Base-by-base conservation (phyloP, 1,140 invertebrate genomes). In the Drosophila trapezifrons region DNA sequence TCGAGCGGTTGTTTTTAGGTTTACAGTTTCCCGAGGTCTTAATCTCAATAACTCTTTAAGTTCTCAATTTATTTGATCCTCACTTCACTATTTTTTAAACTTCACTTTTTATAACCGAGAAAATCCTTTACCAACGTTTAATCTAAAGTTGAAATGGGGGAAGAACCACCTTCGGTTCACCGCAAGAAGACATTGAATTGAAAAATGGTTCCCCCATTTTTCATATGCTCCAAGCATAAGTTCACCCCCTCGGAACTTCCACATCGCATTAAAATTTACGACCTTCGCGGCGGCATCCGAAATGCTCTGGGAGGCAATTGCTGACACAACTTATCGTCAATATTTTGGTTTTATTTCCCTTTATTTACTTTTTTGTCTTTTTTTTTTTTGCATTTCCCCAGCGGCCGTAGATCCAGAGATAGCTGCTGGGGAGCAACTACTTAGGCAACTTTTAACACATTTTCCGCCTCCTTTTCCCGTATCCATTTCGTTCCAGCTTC, bases 401-500 rank as follows among this genome's bases (percentile, higher is more conserved):
- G 46, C 32, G 64, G 49, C 35, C 51, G 32, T 22, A 75, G 71
- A 75, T 76, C 18, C 29, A 22, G 29, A 10, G 54, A 76, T 49
- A 65, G 52, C 46, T 32, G 37, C 10, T 32, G 38, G 43, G 46
- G 38, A 71, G 29, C 37, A 66, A 76, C 73, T 76, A 76, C 73
- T 76, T 76, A 76, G 73, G 40, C 74, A 56, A 78, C 77, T 79
- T 74, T 63, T 58, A 69, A 76, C 72, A 76, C 72, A 59, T 79
- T 78, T 63, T 67, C 65, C 75, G 37, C 40, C 52, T 25, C 43
- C 43, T 40, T 35, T 32, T 62, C n/a, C n/a, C n/a, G n/a, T n/a
- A n/a, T n/a, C n/a, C n/a, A n/a, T 46, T 37, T 32, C 67, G 66
- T 94, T 94, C 2, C 93, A 97, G 96, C 92, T 96, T 96, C 90